These are phyloP conservation scores for Punctoribates punctum DNA, from an alignment of 2,888 invertebrate genomes.

Conservation along the genomic window DNA sequence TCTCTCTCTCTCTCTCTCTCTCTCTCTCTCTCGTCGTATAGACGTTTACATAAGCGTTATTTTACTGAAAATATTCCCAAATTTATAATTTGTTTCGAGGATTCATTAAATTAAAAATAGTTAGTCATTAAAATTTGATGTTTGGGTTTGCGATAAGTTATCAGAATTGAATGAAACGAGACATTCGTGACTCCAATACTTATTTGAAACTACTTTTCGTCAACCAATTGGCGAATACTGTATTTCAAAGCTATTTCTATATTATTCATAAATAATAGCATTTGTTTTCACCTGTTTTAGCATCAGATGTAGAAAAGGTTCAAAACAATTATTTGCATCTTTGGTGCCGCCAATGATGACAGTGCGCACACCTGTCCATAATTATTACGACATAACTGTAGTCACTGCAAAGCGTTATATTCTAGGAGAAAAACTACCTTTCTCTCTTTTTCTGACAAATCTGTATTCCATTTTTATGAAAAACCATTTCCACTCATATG, in stretches of 20 bases:
- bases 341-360: background rate
- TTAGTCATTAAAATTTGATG: too few relatives aligned
- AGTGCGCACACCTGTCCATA: conserved; percentile 18
- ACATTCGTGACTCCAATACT: background rate
- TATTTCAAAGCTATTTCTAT: background rate
- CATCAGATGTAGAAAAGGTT: conserved; percentile 19
- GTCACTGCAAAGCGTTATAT: background rate
- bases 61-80: too few relatives aligned
- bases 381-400: conserved; percentile 5
- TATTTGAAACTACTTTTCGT: background rate
- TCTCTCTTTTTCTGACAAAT: too few relatives aligned
- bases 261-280: background rate
- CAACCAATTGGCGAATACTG: background rate
- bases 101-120: too few relatives aligned
- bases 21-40: too few relatives aligned
- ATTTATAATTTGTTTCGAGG: too few relatives aligned
- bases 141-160: too few relatives aligned
- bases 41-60: too few relatives aligned
- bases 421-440: too few relatives aligned
- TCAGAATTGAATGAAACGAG: background rate
- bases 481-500: too few relatives aligned
- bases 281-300: conserved; percentile 35
- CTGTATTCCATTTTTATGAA: too few relatives aligned
- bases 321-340: conserved; percentile 22
- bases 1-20: too few relatives aligned